Evolutionary conservation across 1,140 invertebrate genomes (phyloP).

Genomic region (Pseudomyrmex concolor): DNA sequence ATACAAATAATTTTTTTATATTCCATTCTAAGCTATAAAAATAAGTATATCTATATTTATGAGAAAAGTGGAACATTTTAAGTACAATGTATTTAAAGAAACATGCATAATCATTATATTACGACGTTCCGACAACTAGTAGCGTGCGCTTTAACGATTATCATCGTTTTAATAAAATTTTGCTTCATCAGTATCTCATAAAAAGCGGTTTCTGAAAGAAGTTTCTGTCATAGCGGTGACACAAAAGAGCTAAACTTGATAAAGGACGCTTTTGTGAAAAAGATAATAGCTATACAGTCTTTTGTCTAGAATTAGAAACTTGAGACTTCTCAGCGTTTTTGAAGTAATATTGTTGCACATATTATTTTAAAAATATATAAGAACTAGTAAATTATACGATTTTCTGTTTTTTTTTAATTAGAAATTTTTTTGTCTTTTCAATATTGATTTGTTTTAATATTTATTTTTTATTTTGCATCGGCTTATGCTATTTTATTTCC

Average conservation of each 20-base stretch:
- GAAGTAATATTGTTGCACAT: conserved; percentile 6
- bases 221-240: conserved; percentile 37
- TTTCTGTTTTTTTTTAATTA: background rate
- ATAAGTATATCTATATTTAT: background rate
- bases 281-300: conserved; percentile 24
- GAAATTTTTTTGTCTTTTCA: background rate
- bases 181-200: conserved; percentile 53
- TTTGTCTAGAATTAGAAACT: conserved; percentile 16
- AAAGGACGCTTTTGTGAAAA: conserved; percentile 37
- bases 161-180: conserved; percentile 56
- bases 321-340: background rate
- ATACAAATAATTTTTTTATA: conserved; percentile 18
- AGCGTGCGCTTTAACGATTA: conserved; percentile 45
- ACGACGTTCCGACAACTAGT: conserved; percentile 20
- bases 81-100: conserved; percentile 12
- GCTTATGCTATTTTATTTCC: no score
- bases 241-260: conserved; percentile 53
- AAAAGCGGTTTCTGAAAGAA: conserved; percentile 43
- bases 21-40: background rate
- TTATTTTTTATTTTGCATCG: no score
- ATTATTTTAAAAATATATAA: background rate
- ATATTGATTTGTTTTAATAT: background rate
- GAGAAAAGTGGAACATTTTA: no score
- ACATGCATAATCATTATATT: conserved; percentile 22
- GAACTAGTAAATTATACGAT: background rate